Percentiles rank a stretch among this genome's conserved stretches.
These are phyloP conservation scores for Holothuria glaberrima DNA, from an alignment of 35 echinoderm and acorn worm genomes.

Conservation along the genomic window DNA sequence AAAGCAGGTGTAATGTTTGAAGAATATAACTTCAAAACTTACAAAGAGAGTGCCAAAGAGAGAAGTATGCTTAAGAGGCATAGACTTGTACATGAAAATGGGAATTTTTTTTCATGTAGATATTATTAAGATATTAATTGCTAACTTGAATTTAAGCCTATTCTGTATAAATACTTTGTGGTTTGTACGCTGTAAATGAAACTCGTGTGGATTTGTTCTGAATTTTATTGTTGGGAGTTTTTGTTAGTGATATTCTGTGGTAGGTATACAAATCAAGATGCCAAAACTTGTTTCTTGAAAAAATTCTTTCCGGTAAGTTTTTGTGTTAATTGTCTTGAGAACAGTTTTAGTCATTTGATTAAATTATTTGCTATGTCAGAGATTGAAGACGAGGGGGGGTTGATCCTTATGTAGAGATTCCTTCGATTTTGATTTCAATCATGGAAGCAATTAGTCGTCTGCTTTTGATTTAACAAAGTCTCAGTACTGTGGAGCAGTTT, in stretches of 20 bases:
- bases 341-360: background rate
- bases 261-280: conserved; percentile 10
- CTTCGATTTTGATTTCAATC: too few species aligned
- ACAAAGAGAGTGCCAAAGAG: too few species aligned
- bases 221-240: conserved; percentile 52
- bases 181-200: conserved; percentile 62
- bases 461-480: too few species aligned
- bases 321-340: conserved; percentile 5
- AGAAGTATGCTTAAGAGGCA: too few species aligned
- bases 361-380: background rate
- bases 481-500: too few species aligned
- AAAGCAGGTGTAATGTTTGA: too few species aligned
- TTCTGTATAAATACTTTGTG: conserved; percentile 60
- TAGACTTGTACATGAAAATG: background rate
- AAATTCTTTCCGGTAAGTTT: background rate
- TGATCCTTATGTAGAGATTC: too few species aligned
- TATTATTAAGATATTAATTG: conserved; percentile 20
- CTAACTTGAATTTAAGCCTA: conserved; percentile 49
- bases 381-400: too few species aligned
- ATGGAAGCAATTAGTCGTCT: too few species aligned
- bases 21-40: too few species aligned
- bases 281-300: background rate
- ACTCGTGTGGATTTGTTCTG: conserved; percentile 48
- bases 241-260: conserved; percentile 49
- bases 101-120: conserved; percentile 57